Evolutionary conservation across 1,140 invertebrate genomes (phyloP).

Genomic region (Amphibalanus amphitrite): DNA sequence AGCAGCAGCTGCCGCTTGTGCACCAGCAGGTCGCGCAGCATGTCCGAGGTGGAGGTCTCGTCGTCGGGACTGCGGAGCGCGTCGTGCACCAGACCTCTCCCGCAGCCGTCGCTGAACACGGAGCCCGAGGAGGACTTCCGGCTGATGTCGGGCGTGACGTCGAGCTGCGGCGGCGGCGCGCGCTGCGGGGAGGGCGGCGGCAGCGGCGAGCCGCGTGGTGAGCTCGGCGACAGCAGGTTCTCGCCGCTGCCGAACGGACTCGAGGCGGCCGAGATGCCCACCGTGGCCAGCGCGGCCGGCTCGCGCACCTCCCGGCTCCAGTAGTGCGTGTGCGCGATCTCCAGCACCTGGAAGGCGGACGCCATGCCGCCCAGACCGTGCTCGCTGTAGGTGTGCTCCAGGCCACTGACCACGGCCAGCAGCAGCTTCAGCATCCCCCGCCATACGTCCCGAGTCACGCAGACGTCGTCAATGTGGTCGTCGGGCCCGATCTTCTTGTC

Average conservation of each 20-base stretch:
- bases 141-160: neutral
- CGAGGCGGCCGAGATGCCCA: conserved; percentile 15
- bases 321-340: conserved; percentile 96
- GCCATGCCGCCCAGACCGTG: conserved; percentile 93
- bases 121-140: conserved; percentile 1
- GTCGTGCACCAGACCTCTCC: neutral
- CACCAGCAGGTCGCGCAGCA: conserved; percentile 72
- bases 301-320: conserved; percentile 75
- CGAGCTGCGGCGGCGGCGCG: neutral
- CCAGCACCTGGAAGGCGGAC: conserved; percentile 85
- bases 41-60: conserved; percentile 32
- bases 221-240: conserved; percentile 19
- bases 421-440: conserved; percentile 92
- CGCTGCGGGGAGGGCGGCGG: neutral
- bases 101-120: neutral
- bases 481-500: conserved; percentile 85
- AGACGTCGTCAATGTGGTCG: conserved; percentile 96
- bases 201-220: neutral
- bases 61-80: conserved; percentile 14
- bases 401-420: conserved; percentile 68
- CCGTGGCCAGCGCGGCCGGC: conserved; percentile 17
- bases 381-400: conserved; percentile 82
- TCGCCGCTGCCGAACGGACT: conserved; percentile 30
- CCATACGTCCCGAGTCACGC: conserved; percentile 71
- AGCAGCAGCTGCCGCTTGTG: conserved; percentile 70